These are phyloP conservation scores for Pagrus major DNA, from an alignment of 2,113 vertebrate genomes.

Conservation along the genomic window DNA sequence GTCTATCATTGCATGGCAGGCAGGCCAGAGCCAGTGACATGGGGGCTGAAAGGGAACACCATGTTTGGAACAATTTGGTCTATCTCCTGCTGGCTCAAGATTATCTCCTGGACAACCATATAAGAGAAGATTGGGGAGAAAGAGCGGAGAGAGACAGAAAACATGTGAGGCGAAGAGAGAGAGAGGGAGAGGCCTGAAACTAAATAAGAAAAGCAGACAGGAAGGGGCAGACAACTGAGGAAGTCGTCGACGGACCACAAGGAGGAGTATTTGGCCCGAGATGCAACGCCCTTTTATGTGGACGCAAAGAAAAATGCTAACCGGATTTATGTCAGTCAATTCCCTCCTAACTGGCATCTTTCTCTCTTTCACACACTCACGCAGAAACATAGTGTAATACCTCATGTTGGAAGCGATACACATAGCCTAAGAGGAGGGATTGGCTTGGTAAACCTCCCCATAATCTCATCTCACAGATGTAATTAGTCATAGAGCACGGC, in stretches of 20 bases:
- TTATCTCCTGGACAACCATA: conserved; percentile 74
- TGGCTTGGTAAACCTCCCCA: conserved; percentile 80
- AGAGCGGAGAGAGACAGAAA: conserved; percentile 11
- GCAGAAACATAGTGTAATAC: conserved; percentile 70
- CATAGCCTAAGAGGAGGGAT: conserved; percentile 81
- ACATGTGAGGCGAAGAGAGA: conserved; percentile 3
- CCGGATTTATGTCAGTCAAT: conserved; percentile 66
- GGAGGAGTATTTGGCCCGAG: conserved; percentile 32
- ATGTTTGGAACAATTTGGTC: conserved; percentile 72
- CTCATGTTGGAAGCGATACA: conserved; percentile 78
- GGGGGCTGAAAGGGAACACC: conserved; percentile 69
- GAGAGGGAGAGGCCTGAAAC: conserved; percentile 9
- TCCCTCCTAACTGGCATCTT: conserved; percentile 60
- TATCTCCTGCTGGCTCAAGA: conserved; percentile 67
- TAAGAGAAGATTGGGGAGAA: conserved; percentile 22
- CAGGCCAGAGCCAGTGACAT: conserved; percentile 56
- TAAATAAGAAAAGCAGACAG: neutral
- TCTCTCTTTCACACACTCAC: conserved; percentile 61
- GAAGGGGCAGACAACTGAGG: neutral
- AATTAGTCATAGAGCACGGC: conserved; percentile 85
- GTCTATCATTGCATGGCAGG: conserved; percentile 55
- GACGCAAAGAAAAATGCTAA: conserved; percentile 40
- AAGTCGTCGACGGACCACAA: neutral
- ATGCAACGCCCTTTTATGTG: conserved; percentile 21
- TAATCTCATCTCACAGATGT: conserved; percentile 87